Percentiles rank a stretch among this genome's conserved stretches.
Evolutionary conservation across 2,888 invertebrate genomes (phyloP).

Genomic region (Cenopis cana): DNA sequence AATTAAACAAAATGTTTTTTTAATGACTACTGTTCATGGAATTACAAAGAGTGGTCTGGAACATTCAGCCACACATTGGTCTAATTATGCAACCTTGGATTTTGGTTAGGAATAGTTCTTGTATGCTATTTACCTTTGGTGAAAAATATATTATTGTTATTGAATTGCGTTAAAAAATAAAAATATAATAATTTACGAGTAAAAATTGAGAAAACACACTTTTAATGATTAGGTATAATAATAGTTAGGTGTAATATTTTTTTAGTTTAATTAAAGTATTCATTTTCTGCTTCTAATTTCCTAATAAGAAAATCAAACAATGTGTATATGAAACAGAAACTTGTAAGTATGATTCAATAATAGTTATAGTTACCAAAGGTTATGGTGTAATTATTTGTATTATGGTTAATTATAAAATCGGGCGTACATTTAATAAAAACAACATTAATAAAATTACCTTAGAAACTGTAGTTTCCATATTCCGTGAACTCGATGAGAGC

Average conservation of each 20-base stretch:
- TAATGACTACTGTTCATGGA: constrained; percentile 1
- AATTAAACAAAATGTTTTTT: not conserved
- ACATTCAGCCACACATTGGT: constrained; percentile 3
- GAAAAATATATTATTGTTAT: too few relatives aligned
- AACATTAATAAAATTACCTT: constrained; percentile 52
- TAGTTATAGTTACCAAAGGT: not conserved
- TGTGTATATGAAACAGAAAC: not conserved
- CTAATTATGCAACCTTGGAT: constrained; percentile 7
- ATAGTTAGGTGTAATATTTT: too few relatives aligned
- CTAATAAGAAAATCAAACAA: constrained; percentile 1
- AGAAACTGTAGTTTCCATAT: constrained; percentile 58
- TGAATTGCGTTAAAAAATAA: too few relatives aligned
- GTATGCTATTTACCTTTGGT: not conserved
- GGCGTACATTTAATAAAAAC: constrained; percentile 18
- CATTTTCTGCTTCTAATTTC: not conserved
- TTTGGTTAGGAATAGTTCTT: not conserved
- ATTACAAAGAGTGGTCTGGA: not conserved
- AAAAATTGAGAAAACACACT: too few relatives aligned
- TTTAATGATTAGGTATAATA: too few relatives aligned
- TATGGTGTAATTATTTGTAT: not conserved
- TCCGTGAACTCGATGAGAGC: constrained; percentile 44
- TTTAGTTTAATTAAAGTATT: not conserved
- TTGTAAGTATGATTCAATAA: not conserved
- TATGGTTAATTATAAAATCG: not conserved
- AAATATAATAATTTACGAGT: too few relatives aligned